These are phyloP conservation scores for Erythrocercus mccallii DNA, from an alignment of 2,113 vertebrate genomes.

Conservation along the genomic window DNA sequence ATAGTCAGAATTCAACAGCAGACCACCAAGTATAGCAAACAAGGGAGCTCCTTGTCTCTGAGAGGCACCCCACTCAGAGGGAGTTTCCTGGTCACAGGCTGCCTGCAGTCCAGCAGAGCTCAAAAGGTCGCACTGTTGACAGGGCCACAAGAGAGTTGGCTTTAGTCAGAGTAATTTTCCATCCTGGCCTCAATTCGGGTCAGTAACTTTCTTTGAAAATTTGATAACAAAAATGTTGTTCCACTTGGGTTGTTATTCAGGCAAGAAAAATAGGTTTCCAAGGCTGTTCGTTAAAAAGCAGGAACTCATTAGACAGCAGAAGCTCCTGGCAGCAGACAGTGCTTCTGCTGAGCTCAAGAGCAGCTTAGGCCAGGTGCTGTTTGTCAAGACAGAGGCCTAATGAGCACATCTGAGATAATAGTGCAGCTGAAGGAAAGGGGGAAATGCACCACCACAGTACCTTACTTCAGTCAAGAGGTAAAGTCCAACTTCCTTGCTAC, in stretches of 20 bases:
- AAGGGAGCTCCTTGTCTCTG: neutral
- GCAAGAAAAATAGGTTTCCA: neutral
- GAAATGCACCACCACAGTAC: neutral
- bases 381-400: neutral
- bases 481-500: neutral
- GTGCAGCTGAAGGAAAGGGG: neutral
- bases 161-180: neutral
- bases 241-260: neutral
- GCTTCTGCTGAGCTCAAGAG: neutral
- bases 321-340: neutral
- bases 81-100: neutral
- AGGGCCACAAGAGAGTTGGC: neutral
- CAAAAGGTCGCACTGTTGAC: neutral
- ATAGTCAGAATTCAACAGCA: rapidly evolving
- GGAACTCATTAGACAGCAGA: neutral
- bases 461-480: neutral
- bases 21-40: neutral
- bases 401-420: neutral
- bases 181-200: neutral
- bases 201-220: neutral
- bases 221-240: neutral
- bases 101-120: neutral
- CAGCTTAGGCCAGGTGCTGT: neutral
- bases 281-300: neutral
- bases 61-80: neutral